Evolutionary conservation across 2,888 invertebrate species (phyloP).

Genomic region (Tinea semifulvella): DNA sequence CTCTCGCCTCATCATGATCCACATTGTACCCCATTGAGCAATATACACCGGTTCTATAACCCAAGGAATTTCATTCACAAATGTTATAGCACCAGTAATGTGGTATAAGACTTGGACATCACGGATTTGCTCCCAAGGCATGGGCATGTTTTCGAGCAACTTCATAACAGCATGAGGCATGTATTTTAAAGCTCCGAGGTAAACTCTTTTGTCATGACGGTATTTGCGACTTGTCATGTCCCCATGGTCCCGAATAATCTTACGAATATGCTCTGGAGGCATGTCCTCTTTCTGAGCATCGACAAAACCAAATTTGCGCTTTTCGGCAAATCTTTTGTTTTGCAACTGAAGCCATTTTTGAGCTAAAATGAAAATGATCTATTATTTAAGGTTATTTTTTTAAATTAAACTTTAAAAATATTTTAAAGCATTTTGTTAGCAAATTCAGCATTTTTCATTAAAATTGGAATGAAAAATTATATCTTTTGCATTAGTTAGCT

Average conservation of each 20-base stretch:
- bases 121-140: slow-evolving; percentile 99
- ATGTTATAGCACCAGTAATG: slow-evolving; percentile 99
- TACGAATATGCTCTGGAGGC: slow-evolving; percentile 99
- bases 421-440: slow-evolving; percentile 28
- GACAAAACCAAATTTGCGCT: slow-evolving; percentile 97
- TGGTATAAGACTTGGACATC: slow-evolving; percentile 98
- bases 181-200: slow-evolving; percentile 97
- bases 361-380: slow-evolving; percentile 53
- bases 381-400: not conserved
- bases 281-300: slow-evolving; percentile 99
- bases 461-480: slow-evolving; percentile 38
- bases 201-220: slow-evolving; percentile 98
- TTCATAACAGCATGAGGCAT: slow-evolving; percentile 99
- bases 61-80: slow-evolving; percentile 99
- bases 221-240: slow-evolving; percentile 99
- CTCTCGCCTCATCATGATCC: slow-evolving; percentile 99
- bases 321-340: slow-evolving; percentile 98
- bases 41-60: slow-evolving; percentile 99
- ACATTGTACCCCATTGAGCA: slow-evolving; percentile 99
- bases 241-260: slow-evolving; percentile 99
- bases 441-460: slow-evolving; percentile 45
- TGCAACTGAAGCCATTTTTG: slow-evolving; percentile 99
- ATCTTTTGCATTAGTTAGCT: slow-evolving; percentile 24
- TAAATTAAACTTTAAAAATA: slow-evolving; percentile 17
- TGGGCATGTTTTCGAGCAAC: slow-evolving; percentile 99